A percentile compares a stretch with the other conserved stretches of the same genome.
These are phyloP conservation scores for Geococcyx californianus DNA, from an alignment of 2,113 vertebrate genomes.

Conservation along the genomic window DNA sequence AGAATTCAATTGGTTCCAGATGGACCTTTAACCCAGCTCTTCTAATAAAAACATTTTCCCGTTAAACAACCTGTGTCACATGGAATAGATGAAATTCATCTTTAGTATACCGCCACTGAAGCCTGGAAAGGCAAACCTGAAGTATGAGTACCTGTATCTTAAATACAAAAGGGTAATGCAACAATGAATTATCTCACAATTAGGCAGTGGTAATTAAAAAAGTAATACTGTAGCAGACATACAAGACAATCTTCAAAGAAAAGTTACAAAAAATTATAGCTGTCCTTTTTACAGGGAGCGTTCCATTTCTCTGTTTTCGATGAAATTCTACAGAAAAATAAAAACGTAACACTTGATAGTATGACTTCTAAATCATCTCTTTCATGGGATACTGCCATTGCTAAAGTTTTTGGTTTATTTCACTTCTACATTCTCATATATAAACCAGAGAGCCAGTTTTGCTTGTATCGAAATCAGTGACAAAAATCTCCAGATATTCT, in stretches of 20 bases:
- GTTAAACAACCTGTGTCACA: conserved; percentile 56
- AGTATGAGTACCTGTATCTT: neutral
- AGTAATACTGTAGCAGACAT: neutral
- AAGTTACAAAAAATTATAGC: neutral
- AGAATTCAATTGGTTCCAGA: conserved; percentile 63
- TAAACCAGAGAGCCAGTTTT: neutral
- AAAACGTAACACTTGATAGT: neutral
- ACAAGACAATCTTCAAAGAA: neutral
- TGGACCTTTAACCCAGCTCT: conserved; percentile 49
- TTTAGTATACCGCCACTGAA: neutral
- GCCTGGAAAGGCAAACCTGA: conserved; percentile 13
- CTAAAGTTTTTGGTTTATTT: neutral
- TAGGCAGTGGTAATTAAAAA: conserved; percentile 14
- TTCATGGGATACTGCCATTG: neutral
- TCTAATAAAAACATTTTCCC: conserved; percentile 65
- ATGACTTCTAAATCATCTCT: neutral
- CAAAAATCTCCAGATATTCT: neutral
- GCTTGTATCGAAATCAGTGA: neutral
- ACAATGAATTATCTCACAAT: conserved; percentile 1
- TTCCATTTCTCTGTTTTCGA: neutral
- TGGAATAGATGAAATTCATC: conserved; percentile 51
- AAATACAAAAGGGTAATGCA: neutral
- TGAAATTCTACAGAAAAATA: neutral
- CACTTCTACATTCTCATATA: neutral
- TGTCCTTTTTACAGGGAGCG: neutral